Conservation (phyloP, 2,888 invertebrate species). For the Microplitis deprimator region DNA sequence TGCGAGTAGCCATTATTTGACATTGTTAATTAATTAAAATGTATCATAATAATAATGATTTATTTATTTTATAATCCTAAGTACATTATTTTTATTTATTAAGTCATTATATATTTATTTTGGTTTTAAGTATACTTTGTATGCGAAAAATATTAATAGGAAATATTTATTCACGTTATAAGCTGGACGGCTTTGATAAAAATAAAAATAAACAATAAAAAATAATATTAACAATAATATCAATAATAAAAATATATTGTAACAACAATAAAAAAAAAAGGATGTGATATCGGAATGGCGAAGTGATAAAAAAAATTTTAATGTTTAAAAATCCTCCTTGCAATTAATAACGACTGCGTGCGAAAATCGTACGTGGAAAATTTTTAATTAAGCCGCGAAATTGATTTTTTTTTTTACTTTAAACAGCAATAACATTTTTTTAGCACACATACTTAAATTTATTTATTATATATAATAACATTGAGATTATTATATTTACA, state of each 20-base stretch:
- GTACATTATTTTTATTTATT: slow-evolving; percentile 35
- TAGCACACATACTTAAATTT: neutral
- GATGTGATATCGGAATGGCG: slow-evolving; percentile 60
- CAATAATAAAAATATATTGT: neutral
- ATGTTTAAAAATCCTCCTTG: slow-evolving; percentile 25
- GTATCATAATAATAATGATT: neutral
- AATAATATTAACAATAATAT: slow-evolving; percentile 56
- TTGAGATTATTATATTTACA: slow-evolving; percentile 43
- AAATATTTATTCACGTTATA: slow-evolving; percentile 68
- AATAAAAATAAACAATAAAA: slow-evolving; percentile 62
- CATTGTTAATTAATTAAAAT: too few relatives aligned
- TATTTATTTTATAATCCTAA: slow-evolving; percentile 36
- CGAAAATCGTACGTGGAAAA: slow-evolving; percentile 25
- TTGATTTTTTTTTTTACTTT: slow-evolving; percentile 18
- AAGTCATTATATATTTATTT: slow-evolving; percentile 22
- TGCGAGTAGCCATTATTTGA: too few relatives aligned
- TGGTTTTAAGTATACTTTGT: slow-evolving; percentile 58
- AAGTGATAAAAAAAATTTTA: slow-evolving; percentile 29
- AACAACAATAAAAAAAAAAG: slow-evolving; percentile 50
- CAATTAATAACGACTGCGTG: slow-evolving; percentile 35
- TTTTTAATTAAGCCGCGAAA: neutral
- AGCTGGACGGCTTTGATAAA: slow-evolving; percentile 72
- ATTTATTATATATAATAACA: slow-evolving; percentile 29
- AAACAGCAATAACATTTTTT: slow-evolving; percentile 38
- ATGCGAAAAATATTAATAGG: slow-evolving; percentile 68